Conservation (phyloP, 1,140 invertebrate genomes). For the Ips typographus region DNA sequence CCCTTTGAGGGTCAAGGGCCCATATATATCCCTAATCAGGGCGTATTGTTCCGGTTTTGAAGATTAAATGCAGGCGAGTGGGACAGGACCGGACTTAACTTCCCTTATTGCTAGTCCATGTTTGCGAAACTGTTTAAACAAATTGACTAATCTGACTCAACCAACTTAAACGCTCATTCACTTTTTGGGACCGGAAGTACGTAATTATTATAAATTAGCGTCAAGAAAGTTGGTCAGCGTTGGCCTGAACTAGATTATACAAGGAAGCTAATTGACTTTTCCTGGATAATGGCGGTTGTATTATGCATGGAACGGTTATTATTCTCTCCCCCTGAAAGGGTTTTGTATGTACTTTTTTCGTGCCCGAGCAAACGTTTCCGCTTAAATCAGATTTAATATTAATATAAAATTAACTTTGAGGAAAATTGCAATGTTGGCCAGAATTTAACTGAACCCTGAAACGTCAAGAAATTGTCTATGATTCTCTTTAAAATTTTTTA, state of each 20-base stretch:
- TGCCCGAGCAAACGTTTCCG: too few species aligned
- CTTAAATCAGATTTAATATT: too few species aligned
- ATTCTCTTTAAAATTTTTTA: too few species aligned
- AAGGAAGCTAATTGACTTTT: slow-evolving; percentile 1
- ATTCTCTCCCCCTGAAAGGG: too few species aligned
- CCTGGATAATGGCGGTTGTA: neutral
- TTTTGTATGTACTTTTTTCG: too few species aligned
- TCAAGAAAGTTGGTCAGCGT: slow-evolving; percentile 3
- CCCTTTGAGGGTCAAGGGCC: neutral
- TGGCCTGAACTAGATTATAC: neutral
- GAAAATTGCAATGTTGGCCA: too few species aligned
- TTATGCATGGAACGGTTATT: slow-evolving; percentile 3
- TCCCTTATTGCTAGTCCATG: neutral
- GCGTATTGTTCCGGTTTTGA: neutral
- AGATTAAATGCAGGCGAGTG: neutral
- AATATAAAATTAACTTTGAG: too few species aligned
- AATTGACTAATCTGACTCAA: neutral
- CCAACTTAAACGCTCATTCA: neutral
- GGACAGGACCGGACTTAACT: neutral
- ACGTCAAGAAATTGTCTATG: too few species aligned
- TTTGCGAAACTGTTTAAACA: neutral
- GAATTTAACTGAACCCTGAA: too few species aligned
- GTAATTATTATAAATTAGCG: slow-evolving; percentile 2
- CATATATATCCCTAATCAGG: slow-evolving; percentile 4
- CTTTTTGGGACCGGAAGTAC: neutral